Base-by-base conservation (phyloP, 2,888 invertebrate genomes). In the Hydrotaea diabolus region DNA sequence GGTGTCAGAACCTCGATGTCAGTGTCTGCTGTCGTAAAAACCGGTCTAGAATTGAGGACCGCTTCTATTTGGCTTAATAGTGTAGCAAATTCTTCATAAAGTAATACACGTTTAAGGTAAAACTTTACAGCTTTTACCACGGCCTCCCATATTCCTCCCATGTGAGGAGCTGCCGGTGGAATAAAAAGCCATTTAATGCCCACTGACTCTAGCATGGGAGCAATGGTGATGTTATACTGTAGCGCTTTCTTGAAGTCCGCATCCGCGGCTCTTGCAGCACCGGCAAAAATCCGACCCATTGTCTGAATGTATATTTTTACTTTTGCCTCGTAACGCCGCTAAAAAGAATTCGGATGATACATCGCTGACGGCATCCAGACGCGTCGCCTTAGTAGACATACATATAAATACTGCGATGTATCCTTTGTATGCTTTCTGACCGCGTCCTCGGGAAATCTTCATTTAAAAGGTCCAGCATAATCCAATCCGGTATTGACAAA, bases 101-200 rank as follows among this genome's bases (percentile, higher is more conserved):
- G 90, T 0, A 89, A 69, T 0, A 89, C 85, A 21, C 89, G 77
- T n/a, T 86, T 86, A 0, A 91, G 69, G 79, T 90, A 90, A 78
- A 31, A 31, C 31, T 91, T 92, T 0, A 88, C 83, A 0, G 88
- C 88, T 66, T 90, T 90, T 0, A 92, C 89, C 3, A 87, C 89
- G 0, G 89, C 88, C 79, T 92, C 90, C 89, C 90, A 91, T 3
- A 91, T 72, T 0, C 90, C 90, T 4, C 91, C 90, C 62, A 89
- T 89, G 73, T 92, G 89, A 1, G 90, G 89, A 2, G 89, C 86
- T 39, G 80, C 80, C 2, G 90, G 89, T 2, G 91, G 90, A 17
- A 87, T 89, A 69, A 91, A 92, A 39, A 89, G 86, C 91, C 91
- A 92, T 1, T 80, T 64, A 1, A 87, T 86, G 8, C 81, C 66